These are phyloP conservation scores for Drosophila tani DNA, from an alignment of 1,140 invertebrate species.

Conservation along the genomic window DNA sequence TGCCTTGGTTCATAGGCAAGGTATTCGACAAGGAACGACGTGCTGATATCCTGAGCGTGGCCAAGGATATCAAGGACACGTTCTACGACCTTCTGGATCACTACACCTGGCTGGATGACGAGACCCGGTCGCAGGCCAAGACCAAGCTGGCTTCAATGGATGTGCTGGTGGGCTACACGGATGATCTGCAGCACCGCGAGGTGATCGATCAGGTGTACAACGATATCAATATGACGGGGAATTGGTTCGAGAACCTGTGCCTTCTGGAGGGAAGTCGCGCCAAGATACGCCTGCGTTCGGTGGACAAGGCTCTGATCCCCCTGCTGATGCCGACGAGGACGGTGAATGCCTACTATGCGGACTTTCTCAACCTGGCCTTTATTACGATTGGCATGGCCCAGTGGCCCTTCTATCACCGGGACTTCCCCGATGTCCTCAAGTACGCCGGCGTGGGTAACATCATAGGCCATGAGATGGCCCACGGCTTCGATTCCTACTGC, in stretches of 20 bases:
- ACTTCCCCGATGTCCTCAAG: slow-evolving; percentile 72
- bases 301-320: slow-evolving; percentile 73
- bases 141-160: slow-evolving; percentile 77
- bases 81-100: slow-evolving; percentile 72
- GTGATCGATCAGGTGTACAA: slow-evolving; percentile 61
- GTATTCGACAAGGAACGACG: slow-evolving; percentile 65
- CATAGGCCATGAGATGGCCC: slow-evolving; percentile 90
- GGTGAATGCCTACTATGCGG: slow-evolving; percentile 80
- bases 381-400: slow-evolving; percentile 84
- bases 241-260: slow-evolving; percentile 67
- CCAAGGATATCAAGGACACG: slow-evolving; percentile 62
- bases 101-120: slow-evolving; percentile 75
- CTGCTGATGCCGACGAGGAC: slow-evolving; percentile 67
- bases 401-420: slow-evolving; percentile 70
- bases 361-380: slow-evolving; percentile 74
- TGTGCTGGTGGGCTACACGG: slow-evolving; percentile 72
- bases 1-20: slow-evolving; percentile 76
- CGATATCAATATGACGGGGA: slow-evolving; percentile 49
- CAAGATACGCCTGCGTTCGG: slow-evolving; percentile 50
- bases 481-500: slow-evolving; percentile 89
- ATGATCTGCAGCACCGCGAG: slow-evolving; percentile 68
- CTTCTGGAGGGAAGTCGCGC: slow-evolving; percentile 62
- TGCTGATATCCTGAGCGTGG: slow-evolving; percentile 63
- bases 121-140: slow-evolving; percentile 68
- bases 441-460: slow-evolving; percentile 89